These are phyloP conservation scores for Solen grandis DNA, from an alignment of 1,140 invertebrate species.

Conservation along the genomic window DNA sequence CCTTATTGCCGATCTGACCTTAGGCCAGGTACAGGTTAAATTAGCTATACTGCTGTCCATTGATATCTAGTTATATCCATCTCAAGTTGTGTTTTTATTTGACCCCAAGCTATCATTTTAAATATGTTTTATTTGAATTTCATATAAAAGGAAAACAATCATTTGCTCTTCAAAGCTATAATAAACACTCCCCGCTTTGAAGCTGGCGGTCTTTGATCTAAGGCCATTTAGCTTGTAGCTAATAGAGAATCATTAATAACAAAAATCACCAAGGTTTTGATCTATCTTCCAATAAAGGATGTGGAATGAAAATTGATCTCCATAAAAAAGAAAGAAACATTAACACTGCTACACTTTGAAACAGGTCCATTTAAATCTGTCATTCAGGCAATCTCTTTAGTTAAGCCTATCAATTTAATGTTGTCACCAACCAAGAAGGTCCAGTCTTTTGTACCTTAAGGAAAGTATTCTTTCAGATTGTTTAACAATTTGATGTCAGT, in stretches of 20 bases:
- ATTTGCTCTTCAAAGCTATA: slow-evolving; percentile 54
- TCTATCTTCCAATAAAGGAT: slow-evolving; percentile 14
- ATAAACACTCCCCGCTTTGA: slow-evolving; percentile 24
- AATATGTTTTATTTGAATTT: slow-evolving; percentile 41
- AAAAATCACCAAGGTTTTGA: slow-evolving; percentile 50
- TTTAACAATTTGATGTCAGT: slow-evolving; percentile 6
- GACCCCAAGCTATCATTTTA: slow-evolving; percentile 27
- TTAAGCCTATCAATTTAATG: slow-evolving; percentile 22
- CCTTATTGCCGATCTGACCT: too few relatives aligned
- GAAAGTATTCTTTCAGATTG: slow-evolving; percentile 1
- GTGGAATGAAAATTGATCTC: slow-evolving; percentile 50
- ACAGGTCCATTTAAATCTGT: slow-evolving; percentile 53
- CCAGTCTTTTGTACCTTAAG: background rate
- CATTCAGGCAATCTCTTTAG: too few relatives aligned
- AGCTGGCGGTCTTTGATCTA: slow-evolving; percentile 30
- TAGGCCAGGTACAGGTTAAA: too few relatives aligned
- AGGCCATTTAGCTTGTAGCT: slow-evolving; percentile 52
- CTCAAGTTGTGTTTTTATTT: too few relatives aligned
- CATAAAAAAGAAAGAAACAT: slow-evolving; percentile 25
- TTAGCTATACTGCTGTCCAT: too few relatives aligned
- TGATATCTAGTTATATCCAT: too few relatives aligned
- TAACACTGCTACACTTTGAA: slow-evolving; percentile 20
- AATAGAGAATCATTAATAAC: slow-evolving; percentile 55
- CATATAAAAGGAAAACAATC: slow-evolving; percentile 41
- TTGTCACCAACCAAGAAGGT: slow-evolving; percentile 19